These are phyloP conservation scores for Misgurnus mizolepis DNA, from an alignment of 2,113 vertebrate genomes.

Conservation along the genomic window DNA sequence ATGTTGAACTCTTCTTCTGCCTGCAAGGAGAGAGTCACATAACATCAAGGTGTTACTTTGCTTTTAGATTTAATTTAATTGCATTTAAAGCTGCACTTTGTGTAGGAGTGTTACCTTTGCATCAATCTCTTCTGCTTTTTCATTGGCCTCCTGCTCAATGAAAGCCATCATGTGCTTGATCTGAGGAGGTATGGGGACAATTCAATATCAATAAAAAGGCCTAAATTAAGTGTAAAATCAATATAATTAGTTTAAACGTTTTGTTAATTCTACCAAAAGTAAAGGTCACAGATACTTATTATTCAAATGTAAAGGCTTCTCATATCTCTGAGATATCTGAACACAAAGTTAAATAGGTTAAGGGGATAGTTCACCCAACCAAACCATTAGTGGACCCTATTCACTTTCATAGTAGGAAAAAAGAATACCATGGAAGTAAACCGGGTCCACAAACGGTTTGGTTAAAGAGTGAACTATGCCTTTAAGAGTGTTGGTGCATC, in stretches of 20 bases:
- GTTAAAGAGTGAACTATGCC: too few species aligned
- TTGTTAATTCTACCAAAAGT: background rate
- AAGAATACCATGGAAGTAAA: too few species aligned
- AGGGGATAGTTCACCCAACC: too few species aligned
- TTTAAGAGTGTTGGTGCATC: too few species aligned
- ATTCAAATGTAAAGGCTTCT: background rate
- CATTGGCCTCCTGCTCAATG: slow-evolving; percentile 98
- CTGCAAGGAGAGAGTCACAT: slow-evolving; percentile 68
- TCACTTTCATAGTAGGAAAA: too few species aligned
- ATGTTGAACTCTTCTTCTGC: slow-evolving; percentile 99
- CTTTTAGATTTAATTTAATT: background rate
- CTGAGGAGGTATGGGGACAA: slow-evolving; percentile 56
- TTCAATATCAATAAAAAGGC: background rate
- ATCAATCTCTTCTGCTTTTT: slow-evolving; percentile 98
- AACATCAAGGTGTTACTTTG: background rate
- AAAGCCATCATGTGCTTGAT: slow-evolving; percentile 99
- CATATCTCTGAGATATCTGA: too few species aligned
- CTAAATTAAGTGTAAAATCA: background rate
- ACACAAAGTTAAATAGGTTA: too few species aligned
- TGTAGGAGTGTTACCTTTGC: slow-evolving; percentile 83
- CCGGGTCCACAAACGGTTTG: too few species aligned
- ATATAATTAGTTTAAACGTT: background rate
- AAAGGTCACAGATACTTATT: background rate
- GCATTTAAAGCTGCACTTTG: background rate
- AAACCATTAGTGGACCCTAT: too few species aligned